Base-by-base conservation (phyloP, 2,113 vertebrate genomes). In the Axis porcinus region DNA sequence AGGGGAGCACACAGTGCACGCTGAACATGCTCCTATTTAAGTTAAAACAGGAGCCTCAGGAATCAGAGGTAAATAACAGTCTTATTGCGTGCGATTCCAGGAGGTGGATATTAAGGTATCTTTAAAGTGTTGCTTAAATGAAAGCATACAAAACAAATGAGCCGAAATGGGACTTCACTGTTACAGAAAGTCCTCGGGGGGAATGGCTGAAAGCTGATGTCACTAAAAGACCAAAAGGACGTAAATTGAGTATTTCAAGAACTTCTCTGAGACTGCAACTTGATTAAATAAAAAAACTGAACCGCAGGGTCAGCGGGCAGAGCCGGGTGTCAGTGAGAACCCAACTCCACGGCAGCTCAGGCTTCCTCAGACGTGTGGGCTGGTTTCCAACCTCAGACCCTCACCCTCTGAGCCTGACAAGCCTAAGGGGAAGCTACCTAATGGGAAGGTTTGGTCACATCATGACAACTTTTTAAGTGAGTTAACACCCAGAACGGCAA, bases 61-160 rank as follows among this genome's bases (percentile, higher is more conserved):
- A 52, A 45, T 36, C 43, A 90, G n/a, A 62, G n/a, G 74, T 79
- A 86, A 88, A 89, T 5, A 64, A 47, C 0, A 83, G 76, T 78
- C 58, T 86, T n/a, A 83, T n/a, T 50, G 78, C 40, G 16, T 43
- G 62, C 40, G 60, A 81, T 57, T 94, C 54, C 54, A 95, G 90
- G 12, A 89, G 33, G 21, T 82, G 36, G 70, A 76, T 52, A 83
- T 30, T 89, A n/a, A 78, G 74, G 28, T 58, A 78, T 79, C 83
- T 33, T 64, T 12, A 70, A 97, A 93, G 40, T 30, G 55, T 1
- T 90, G 36, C 62, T 94, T 57, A 82, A 91, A 82, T 86, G 40
- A 98, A 98, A 98, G 89, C n/a, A 97, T 98, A 98, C 96, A 96
- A 52, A 81, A 86, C 12, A 28, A 79, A 86, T 30, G 47, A 82